A percentile compares a stretch with the other conserved stretches of the same genome.
phyloP scores from a whole-genome alignment of 2,797 vertebrate genomes.

The Poecilia gillii region DNA sequence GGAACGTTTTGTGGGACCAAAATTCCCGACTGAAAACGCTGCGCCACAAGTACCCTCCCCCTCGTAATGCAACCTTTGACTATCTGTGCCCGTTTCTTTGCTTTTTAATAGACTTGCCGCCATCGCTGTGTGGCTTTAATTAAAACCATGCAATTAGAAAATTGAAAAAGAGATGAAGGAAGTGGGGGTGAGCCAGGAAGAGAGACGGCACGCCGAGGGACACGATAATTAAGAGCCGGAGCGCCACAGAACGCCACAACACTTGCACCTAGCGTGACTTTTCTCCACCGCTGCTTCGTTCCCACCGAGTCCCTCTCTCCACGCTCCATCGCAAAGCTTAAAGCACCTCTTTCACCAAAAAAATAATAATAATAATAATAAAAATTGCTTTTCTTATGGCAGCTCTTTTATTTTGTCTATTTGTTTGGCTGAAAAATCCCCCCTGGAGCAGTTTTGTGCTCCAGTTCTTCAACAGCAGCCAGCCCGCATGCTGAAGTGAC shows the following conservation, averaged over 20 bases:
- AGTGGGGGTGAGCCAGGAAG: conserved; percentile 62
- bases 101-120: conserved; percentile 76
- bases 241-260: conserved; percentile 64
- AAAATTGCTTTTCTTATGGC: conserved; percentile 53
- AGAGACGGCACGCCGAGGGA: conserved; percentile 49
- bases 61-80: conserved; percentile 36
- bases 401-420: conserved; percentile 77
- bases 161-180: conserved; percentile 75
- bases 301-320: conserved; percentile 74
- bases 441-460: conserved; percentile 63
- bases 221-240: conserved; percentile 76
- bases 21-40: conserved; percentile 17
- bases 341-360: conserved; percentile 75
- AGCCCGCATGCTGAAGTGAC: conserved; percentile 72
- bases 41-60: not conserved
- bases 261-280: conserved; percentile 55
- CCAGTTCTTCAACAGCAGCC: conserved; percentile 56
- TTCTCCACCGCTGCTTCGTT: conserved; percentile 31
- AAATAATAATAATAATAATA: conserved; percentile 4
- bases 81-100: conserved; percentile 56
- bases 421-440: conserved; percentile 78
- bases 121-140: conserved; percentile 79
- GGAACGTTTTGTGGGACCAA: conserved; percentile 3
- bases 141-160: conserved; percentile 82
- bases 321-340: conserved; percentile 83